Percentiles rank a stretch among this genome's conserved stretches.
Conservation (phyloP, 2,113 vertebrate species). For the Centropus unirufus region DNA sequence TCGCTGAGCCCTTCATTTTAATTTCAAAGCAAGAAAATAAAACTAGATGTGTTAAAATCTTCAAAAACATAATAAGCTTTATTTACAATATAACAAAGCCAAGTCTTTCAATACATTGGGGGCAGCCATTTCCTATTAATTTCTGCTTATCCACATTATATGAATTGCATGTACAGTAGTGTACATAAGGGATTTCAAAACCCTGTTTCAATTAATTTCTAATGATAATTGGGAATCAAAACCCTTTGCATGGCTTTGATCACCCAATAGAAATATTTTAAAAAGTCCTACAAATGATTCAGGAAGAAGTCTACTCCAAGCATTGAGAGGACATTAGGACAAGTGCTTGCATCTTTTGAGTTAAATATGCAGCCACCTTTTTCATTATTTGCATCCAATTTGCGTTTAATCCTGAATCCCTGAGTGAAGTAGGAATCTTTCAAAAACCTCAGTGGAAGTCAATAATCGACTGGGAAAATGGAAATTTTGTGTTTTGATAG, state of each 20-base stretch:
- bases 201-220: constrained; percentile 57
- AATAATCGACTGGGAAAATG: not conserved
- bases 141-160: not conserved
- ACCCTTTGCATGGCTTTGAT: not conserved
- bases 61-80: not conserved
- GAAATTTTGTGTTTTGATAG: not conserved
- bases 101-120: not conserved
- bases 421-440: not conserved
- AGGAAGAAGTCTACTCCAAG: not conserved
- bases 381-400: not conserved
- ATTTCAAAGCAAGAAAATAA: not conserved
- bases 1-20: not conserved
- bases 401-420: not conserved
- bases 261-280: not conserved
- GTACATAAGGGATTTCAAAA: constrained; percentile 26
- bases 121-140: constrained; percentile 18
- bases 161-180: not conserved
- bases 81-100: not conserved
- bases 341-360: not conserved
- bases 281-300: not conserved
- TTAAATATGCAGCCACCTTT: not conserved
- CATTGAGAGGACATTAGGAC: not conserved
- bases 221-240: constrained; percentile 47
- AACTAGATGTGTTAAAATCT: not conserved
- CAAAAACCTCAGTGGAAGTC: not conserved